phyloP scores from a whole-genome alignment of 1,140 invertebrate genomes.

The Drosophila repletoides region DNA sequence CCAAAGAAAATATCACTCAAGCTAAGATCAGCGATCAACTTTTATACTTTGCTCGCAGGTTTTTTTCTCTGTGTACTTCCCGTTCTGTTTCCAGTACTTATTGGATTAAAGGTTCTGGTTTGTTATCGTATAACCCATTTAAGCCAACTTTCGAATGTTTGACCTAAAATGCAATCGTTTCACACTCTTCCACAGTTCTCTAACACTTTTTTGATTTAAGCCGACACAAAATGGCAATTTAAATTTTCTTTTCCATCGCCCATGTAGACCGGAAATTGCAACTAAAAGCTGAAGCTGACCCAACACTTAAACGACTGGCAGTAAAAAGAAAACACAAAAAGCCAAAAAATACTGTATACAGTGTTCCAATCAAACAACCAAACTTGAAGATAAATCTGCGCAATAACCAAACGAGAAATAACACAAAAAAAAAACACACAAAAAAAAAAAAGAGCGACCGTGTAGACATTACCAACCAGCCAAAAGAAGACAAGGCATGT shows the following conservation, averaged over 20 bases:
- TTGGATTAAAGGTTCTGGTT: no score
- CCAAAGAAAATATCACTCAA: no score
- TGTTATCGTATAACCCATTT: no score
- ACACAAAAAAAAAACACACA: conserved; percentile 33
- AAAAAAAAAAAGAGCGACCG: conserved; percentile 30
- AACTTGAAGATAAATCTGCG: conserved; percentile 45
- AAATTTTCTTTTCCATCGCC: neutral
- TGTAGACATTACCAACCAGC: conserved; percentile 18
- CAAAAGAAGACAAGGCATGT: conserved; percentile 13
- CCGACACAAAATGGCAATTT: conserved; percentile 22
- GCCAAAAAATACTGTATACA: conserved; percentile 16
- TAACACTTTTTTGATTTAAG: conserved; percentile 5
- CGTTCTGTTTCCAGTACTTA: no score
- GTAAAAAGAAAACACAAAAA: conserved; percentile 9
- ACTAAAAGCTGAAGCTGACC: conserved; percentile 14
- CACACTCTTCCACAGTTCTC: neutral
- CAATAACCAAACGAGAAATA: conserved; percentile 58
- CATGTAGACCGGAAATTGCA: conserved; percentile 35
- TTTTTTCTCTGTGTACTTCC: no score
- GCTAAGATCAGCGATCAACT: no score
- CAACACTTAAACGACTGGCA: conserved; percentile 6
- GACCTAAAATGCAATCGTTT: conserved; percentile 19
- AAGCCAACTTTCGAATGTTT: conserved; percentile 1
- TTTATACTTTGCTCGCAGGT: no score
- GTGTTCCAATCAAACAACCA: conserved; percentile 49